Evolutionary conservation across 2,888 invertebrate species (phyloP).

Genomic region (Eristalis intricaria): DNA sequence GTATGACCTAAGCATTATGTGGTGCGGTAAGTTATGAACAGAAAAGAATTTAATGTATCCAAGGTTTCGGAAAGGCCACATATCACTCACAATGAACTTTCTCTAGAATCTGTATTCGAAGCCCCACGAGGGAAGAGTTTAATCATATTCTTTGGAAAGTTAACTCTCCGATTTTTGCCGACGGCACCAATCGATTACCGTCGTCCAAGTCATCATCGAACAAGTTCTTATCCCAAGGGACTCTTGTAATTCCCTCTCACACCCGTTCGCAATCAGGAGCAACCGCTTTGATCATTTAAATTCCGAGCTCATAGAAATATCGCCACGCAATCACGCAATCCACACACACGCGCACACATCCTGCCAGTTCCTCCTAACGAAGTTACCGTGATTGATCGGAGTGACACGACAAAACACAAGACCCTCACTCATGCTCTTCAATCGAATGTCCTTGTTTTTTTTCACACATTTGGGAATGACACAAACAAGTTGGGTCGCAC

Average conservation of each 20-base stretch:
- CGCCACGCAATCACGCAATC: slow-evolving; percentile 32
- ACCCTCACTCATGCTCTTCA: too few relatives aligned
- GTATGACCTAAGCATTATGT: too few relatives aligned
- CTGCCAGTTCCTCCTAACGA: slow-evolving; percentile 13
- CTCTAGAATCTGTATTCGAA: background rate
- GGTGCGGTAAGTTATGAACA: too few relatives aligned
- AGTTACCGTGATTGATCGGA: slow-evolving; percentile 63
- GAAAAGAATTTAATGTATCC: too few relatives aligned
- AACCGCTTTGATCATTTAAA: slow-evolving; percentile 20
- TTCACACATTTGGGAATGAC: background rate
- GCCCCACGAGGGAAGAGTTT: background rate
- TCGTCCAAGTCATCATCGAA: background rate
- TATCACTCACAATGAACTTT: too few relatives aligned
- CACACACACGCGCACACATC: slow-evolving; percentile 4
- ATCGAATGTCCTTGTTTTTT: background rate
- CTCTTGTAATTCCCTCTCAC: background rate
- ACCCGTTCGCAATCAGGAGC: background rate
- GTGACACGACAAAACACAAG: slow-evolving; percentile 30
- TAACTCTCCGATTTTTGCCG: background rate
- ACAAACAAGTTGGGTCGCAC: background rate
- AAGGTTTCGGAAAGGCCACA: too few relatives aligned
- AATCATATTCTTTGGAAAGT: background rate
- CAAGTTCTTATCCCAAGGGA: background rate
- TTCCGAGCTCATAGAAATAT: slow-evolving; percentile 27
- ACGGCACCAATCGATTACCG: background rate